These are phyloP conservation scores for Drosophila eohydei DNA, from an alignment of 2,888 invertebrate species.

Conservation along the genomic window DNA sequence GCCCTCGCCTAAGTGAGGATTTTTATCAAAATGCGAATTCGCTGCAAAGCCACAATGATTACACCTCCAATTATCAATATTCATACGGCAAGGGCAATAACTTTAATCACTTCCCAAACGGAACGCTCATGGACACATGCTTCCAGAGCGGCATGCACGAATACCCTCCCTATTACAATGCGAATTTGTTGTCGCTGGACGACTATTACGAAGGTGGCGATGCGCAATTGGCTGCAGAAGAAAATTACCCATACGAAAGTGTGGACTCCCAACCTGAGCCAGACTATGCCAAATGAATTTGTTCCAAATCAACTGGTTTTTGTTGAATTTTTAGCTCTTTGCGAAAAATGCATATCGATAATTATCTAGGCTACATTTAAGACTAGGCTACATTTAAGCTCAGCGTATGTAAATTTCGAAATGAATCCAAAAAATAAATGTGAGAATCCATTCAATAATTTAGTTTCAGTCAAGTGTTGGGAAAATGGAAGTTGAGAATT, in stretches of 20 bases:
- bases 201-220: constrained; percentile 1
- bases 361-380: background rate
- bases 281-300: background rate
- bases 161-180: background rate
- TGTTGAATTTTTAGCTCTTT: background rate
- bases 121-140: background rate
- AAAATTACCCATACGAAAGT: background rate
- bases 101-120: constrained; percentile 18
- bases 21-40: background rate
- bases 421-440: background rate
- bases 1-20: background rate
- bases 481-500: no score
- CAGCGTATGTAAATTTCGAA: background rate
- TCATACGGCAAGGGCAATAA: constrained; percentile 4
- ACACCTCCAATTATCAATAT: background rate
- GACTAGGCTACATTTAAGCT: no score
- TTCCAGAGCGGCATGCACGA: background rate
- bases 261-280: background rate
- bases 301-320: background rate
- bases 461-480: background rate
- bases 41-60: background rate
- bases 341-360: background rate
- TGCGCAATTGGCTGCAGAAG: background rate
- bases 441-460: background rate
- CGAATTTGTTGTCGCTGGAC: background rate